A percentile compares a stretch with the other conserved stretches of the same genome.
Conservation (phyloP, 37 sponge, comb jelly and placozoan genomes). For the Hormiphora californensis region DNA sequence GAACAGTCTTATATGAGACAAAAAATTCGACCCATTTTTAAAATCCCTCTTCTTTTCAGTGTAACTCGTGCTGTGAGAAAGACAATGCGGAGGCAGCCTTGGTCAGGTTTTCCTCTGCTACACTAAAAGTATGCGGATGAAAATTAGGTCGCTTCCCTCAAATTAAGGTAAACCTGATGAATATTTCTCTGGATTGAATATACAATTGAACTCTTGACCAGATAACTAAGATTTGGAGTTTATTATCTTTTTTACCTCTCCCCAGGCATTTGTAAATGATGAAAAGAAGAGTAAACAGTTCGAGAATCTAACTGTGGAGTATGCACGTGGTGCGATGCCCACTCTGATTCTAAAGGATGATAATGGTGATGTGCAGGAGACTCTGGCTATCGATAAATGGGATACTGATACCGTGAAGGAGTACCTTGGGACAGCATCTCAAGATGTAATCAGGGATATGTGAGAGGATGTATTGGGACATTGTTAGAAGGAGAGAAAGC, state of each 20-base stretch:
- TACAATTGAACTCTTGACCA: background rate
- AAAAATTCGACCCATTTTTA: background rate
- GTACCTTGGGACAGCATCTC: conserved; percentile 41
- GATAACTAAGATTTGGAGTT: background rate
- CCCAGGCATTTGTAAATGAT: conserved; percentile 36
- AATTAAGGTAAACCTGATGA: background rate
- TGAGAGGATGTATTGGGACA: background rate
- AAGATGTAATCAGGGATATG: background rate
- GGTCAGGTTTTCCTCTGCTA: conserved; percentile 45
- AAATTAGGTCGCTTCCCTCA: conserved; percentile 57
- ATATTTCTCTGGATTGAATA: background rate
- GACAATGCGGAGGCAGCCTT: conserved; percentile 27
- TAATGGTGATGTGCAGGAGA: conserved; percentile 24
- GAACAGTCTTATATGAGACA: background rate
- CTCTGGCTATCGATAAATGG: conserved; percentile 26
- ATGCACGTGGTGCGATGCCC: conserved; percentile 15
- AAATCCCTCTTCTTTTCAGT: background rate
- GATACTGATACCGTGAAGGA: conserved; percentile 29
- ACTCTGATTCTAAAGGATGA: conserved; percentile 27
- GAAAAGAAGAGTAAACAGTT: background rate
- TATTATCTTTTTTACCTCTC: background rate
- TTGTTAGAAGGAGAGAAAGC: background rate
- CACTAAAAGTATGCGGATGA: conserved; percentile 52
- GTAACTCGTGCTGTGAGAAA: conserved; percentile 39
- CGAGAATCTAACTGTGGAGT: conserved; percentile 9